These are phyloP conservation scores for Zaprionus lachaisei DNA, from an alignment of 1,140 invertebrate species.

Conservation along the genomic window DNA sequence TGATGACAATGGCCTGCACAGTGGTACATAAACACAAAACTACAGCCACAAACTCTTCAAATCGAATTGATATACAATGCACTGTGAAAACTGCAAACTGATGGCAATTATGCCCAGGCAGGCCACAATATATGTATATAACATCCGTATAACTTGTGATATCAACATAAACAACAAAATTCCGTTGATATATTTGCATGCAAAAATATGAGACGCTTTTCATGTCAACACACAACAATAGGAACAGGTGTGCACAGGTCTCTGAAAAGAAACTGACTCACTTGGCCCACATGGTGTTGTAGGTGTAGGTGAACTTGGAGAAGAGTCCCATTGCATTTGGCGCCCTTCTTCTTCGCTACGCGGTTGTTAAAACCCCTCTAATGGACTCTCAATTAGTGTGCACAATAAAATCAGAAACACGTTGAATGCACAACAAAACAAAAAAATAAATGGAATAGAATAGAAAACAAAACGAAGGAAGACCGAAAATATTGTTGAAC, in stretches of 20 bases:
- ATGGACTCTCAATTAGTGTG: constrained; percentile 71
- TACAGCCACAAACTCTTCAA: no score
- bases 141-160: not conserved
- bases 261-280: constrained; percentile 38
- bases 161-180: constrained; percentile 2
- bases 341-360: not conserved
- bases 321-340: constrained; percentile 63
- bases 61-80: no score
- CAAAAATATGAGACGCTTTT: not conserved
- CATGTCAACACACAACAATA: not conserved
- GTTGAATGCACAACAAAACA: no score
- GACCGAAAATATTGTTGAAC: not conserved
- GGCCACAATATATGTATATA: not conserved
- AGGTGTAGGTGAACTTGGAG: constrained; percentile 72
- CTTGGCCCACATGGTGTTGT: constrained; percentile 69
- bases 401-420: not conserved
- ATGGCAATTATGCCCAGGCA: not conserved
- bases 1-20: not conserved
- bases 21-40: not conserved
- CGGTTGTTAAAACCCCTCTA: constrained; percentile 43
- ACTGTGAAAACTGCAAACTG: not conserved
- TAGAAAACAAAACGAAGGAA: not conserved
- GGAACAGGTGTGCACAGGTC: not conserved
- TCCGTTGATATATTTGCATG: constrained; percentile 5
- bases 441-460: not conserved